Base-by-base conservation (phyloP, 2,113 vertebrate genomes). In the Lucifuga dentata region DNA sequence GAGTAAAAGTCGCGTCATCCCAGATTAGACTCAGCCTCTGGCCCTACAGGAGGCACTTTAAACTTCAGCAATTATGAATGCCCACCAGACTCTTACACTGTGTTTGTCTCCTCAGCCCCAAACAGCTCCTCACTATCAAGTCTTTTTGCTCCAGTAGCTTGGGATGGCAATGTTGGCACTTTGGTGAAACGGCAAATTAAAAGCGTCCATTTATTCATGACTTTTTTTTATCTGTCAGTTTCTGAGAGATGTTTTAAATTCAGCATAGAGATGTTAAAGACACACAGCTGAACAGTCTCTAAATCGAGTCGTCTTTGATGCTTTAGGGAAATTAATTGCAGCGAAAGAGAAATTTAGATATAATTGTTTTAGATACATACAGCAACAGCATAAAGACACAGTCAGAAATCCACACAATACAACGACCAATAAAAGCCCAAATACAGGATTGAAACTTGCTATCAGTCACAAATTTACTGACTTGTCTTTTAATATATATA, bases 61-160 rank as follows among this genome's bases (percentile, higher is more conserved):
- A 84, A 81, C 70, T 73, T 65, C 69, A 45, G 61, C 77, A 81
- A 86, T 84, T 76, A 70, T 77, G 49, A 88, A 85, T 85, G 70
- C 69, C 67, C 73, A 58, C 46, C 65, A 75, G 74, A 83, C 64
- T 77, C 61, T 59, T 45, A 17, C 17, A 51, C 45, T 40, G 43
- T 57, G 52, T 84, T 79, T 67, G 48, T 68, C 41, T 39, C 71
- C 63, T 78, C 44, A 36, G 55, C 64, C 29, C 33, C 52, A 36
- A 50, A 75, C 72, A 71, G 19, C 51, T 61, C 45, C 21, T 20
- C 49, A 16, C 48, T 40, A 57, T 58, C 57, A 70, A 40, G 78
- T 74, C 29, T 59, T 74, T 59, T 67, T 72, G 64, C 76, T 74
- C 71, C 51, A 67, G 49, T 67, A 53, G 48, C 70, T 72, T 32